phyloP scores from a whole-genome alignment of 2,888 invertebrate genomes.

The Thereva nobilitata region DNA sequence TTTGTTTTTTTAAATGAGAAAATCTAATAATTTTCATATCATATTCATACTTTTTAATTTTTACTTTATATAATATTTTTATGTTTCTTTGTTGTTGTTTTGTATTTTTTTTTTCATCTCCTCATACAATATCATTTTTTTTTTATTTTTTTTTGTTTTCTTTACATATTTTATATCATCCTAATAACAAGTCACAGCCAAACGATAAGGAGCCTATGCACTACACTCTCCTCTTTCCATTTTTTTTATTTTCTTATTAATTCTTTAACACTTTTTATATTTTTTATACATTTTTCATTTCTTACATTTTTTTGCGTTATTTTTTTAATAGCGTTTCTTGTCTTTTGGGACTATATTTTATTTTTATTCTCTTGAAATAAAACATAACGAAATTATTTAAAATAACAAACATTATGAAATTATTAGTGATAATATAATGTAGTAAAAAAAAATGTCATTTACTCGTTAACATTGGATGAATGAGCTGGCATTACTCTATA shows the following conservation, averaged over 20 bases:
- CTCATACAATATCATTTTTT: neutral
- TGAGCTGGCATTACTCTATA: too few relatives aligned
- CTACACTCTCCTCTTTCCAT: slow-evolving; percentile 9
- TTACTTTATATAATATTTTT: slow-evolving; percentile 3
- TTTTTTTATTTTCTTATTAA: neutral
- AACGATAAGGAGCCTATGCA: slow-evolving; percentile 44
- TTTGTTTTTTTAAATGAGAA: too few relatives aligned
- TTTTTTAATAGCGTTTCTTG: neutral
- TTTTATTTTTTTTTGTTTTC: slow-evolving; percentile 19
- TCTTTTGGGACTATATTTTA: too few relatives aligned
- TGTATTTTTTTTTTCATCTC: slow-evolving; percentile 8
- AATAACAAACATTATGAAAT: too few relatives aligned
- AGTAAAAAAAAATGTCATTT: too few relatives aligned
- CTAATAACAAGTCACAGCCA: slow-evolving; percentile 46
- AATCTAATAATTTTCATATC: too few relatives aligned
- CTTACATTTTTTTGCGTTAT: neutral
- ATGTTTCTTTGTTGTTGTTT: slow-evolving; percentile 14
- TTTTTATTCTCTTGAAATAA: too few relatives aligned
- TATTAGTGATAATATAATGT: too few relatives aligned
- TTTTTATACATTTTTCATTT: slow-evolving; percentile 2
- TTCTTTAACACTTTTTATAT: slow-evolving; percentile 25
- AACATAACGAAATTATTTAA: too few relatives aligned
- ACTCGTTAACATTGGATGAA: too few relatives aligned
- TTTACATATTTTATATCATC: slow-evolving; percentile 33
- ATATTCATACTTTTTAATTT: too few relatives aligned